Evolutionary conservation across 2,797 vertebrate genomes (phyloP).

Genomic region (Thamnophis elegans): DNA sequence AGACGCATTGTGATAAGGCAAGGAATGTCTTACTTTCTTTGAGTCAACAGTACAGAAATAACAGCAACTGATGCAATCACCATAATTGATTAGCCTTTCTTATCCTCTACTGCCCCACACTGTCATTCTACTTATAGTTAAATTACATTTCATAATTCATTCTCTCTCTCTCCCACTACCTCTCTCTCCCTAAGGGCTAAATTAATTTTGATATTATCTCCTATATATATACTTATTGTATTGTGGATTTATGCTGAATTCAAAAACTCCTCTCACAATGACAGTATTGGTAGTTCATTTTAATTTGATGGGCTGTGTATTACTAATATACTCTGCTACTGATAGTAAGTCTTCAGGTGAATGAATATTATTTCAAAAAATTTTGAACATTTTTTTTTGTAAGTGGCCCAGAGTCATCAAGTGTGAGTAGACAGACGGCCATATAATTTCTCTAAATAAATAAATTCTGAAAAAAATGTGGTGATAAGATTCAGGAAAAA

Average conservation of each 20-base stretch:
- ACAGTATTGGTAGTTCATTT: constrained; percentile 47
- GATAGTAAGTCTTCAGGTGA: constrained; percentile 8
- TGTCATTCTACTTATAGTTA: constrained; percentile 58
- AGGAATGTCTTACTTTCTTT: background rate
- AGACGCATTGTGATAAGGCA: background rate
- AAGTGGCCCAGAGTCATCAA: background rate
- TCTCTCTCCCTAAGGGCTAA: constrained; percentile 49
- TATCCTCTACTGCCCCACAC: constrained; percentile 35
- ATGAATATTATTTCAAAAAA: constrained; percentile 18
- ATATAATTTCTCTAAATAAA: background rate
- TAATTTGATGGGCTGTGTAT: constrained; percentile 53
- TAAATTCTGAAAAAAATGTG: constrained; percentile 7
- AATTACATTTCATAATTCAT: constrained; percentile 49
- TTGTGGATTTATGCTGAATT: constrained; percentile 57
- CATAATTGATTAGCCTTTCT: constrained; percentile 42
- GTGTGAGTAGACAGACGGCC: background rate
- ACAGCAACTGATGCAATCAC: constrained; percentile 15
- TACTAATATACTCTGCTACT: constrained; percentile 26
- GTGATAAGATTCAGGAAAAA: constrained; percentile 32
- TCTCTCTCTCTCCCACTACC: constrained; percentile 21
- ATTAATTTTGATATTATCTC: constrained; percentile 59
- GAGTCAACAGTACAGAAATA: constrained; percentile 1
- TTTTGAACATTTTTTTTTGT: background rate
- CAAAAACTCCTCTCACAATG: constrained; percentile 59
- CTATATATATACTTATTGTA: constrained; percentile 40